Evolutionary conservation across 2,888 invertebrate species (phyloP), one percentile per base, ranked within the genome.

Genomic region (Callyntrura sp.): DNA sequence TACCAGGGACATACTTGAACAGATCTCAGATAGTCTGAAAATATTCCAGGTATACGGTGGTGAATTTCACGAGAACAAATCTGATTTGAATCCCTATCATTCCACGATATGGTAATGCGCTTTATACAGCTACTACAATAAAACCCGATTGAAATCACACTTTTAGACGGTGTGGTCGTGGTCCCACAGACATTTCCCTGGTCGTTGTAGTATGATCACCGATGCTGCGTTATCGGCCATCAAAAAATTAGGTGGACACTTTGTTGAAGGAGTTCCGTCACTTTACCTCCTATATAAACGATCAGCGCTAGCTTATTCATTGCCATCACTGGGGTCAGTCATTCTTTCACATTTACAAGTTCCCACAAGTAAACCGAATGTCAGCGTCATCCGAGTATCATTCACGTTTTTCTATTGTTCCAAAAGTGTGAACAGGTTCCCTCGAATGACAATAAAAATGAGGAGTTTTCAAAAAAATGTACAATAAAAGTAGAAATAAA

Each of bases 401-500:
- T n/a, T 25, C 6, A 51, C 76, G 8, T n/a, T 51, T 68, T 45
- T 23, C 68, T 73, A 70, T 81, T 81, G 73, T 82, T 55, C 20
- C 23, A 6, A 51, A n/a, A 51, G 70, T 81, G 87, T 82, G 87
- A 87, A 79, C 86, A 79, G 51, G 65, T 81, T 81, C 5, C 0
- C 9, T 60, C 20, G 35, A 57, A 35, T 79, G 65, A 57, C n/a
- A 20, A 51, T 51, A 87, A 55, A 84, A 84, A 45, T 20, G 81
- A 8, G 81, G 65, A 65, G 28, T 28, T 62, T 62, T 62, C 12
- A 73, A 20, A 43, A 45, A 86, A 83, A 76, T 83, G 62, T 17
- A 51, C n/a, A 82, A 62, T 83, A 76, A 88, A 73, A 88, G 17
- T 11, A 65, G 28, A 65, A 76, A 83, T 88, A 88, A 88, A 87